Conservation (phyloP, 2,888 invertebrate species). For the Tiliacea aurago region DNA sequence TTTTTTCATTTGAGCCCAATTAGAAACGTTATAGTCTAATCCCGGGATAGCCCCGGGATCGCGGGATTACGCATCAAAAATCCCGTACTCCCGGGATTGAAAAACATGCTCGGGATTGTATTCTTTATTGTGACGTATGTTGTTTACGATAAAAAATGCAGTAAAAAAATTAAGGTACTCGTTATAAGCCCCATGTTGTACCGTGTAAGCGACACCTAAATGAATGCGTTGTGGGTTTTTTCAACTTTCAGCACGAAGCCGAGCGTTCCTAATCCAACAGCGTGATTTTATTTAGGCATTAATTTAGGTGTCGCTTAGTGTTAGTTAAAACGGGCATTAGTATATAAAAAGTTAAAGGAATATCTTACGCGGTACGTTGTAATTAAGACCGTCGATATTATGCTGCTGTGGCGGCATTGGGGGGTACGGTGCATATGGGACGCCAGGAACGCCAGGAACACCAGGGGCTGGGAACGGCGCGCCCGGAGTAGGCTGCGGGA, state of each 20-base stretch:
- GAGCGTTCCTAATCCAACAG: neutral
- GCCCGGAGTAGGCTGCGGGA: slow-evolving; percentile 57
- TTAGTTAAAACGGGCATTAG: neutral
- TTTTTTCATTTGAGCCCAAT: too few relatives aligned
- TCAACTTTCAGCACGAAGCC: neutral
- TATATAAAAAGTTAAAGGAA: neutral
- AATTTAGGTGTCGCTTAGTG: neutral
- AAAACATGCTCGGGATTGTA: too few relatives aligned
- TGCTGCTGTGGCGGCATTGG: neutral
- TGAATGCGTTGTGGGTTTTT: neutral
- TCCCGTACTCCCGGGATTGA: too few relatives aligned
- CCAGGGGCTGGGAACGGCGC: slow-evolving; percentile 57
- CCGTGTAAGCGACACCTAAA: neutral
- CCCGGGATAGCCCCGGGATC: too few relatives aligned
- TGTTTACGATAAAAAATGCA: neutral
- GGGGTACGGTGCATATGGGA: neutral
- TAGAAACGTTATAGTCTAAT: too few relatives aligned
- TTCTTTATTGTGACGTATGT: neutral
- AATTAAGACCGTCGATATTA: slow-evolving; percentile 7
- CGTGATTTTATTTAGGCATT: neutral
- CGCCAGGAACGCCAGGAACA: slow-evolving; percentile 20
- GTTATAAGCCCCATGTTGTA: neutral
- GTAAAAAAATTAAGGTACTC: neutral
- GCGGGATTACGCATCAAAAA: too few relatives aligned
- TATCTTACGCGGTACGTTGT: slow-evolving; percentile 18